These are phyloP conservation scores for Phymanthus crucifer DNA, from an alignment of 92 coral and sea anemone species.

Conservation along the genomic window DNA sequence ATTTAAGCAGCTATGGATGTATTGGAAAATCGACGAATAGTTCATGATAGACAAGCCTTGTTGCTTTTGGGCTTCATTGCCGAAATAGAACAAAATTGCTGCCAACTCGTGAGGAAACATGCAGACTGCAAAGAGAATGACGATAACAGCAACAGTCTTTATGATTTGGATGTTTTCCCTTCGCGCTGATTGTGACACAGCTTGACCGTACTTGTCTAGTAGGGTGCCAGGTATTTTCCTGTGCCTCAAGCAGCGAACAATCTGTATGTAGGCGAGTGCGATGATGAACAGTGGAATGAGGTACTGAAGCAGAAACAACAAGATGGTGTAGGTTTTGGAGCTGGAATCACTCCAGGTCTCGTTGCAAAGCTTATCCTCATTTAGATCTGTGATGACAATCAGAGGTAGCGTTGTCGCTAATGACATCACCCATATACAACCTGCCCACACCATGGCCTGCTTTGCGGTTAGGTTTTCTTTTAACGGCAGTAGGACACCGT, in stretches of 20 bases:
- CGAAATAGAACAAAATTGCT: constrained; percentile 57
- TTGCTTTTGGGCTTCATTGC: constrained; percentile 11
- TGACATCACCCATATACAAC: constrained; percentile 51
- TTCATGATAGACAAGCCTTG: constrained; percentile 7
- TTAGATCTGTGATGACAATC: constrained; percentile 36
- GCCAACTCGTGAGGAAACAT: constrained; percentile 61
- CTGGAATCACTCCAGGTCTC: constrained; percentile 38
- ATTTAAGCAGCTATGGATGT: constrained; percentile 66
- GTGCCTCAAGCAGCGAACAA: constrained; percentile 41
- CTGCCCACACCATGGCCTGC: constrained; percentile 44
- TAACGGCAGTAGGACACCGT: constrained; percentile 48
- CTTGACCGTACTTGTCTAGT: constrained; percentile 24
- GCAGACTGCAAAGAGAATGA: constrained; percentile 64
- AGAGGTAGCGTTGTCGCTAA: constrained; percentile 43
- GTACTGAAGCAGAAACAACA: constrained; percentile 56
- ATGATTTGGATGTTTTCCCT: constrained; percentile 60
- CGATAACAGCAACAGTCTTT: constrained; percentile 60
- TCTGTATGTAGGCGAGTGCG: constrained; percentile 54
- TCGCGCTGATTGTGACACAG: constrained; percentile 21
- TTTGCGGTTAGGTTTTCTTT: constrained; percentile 38
- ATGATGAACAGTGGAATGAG: constrained; percentile 62
- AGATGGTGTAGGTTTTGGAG: constrained; percentile 45
- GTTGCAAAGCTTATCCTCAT: constrained; percentile 8
- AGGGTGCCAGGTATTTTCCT: constrained; percentile 40
- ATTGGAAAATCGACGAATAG: constrained; percentile 45